Conservation (phyloP, 2,797 vertebrate species). For the Neopelma chrysocephalum region DNA sequence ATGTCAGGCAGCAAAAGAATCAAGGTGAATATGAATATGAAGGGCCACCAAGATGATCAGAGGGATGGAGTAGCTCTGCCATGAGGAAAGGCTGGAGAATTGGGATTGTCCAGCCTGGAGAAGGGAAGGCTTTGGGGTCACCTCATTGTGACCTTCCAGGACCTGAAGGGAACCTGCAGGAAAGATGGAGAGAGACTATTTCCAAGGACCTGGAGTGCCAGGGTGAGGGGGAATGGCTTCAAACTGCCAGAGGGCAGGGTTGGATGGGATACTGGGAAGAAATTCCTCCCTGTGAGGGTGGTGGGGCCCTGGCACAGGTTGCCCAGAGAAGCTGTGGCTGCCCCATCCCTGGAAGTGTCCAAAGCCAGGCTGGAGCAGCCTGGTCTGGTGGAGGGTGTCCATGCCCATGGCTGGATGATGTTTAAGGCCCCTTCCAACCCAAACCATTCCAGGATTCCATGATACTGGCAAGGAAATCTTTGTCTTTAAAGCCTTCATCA, state of each 20-base stretch:
- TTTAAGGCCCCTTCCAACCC: neutral
- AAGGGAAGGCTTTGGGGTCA: neutral
- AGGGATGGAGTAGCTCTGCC: neutral
- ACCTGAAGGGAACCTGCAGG: neutral
- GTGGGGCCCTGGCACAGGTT: accelerated
- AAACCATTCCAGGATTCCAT: neutral
- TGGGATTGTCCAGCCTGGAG: neutral
- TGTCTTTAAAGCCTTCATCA: neutral
- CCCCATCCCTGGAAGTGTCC: neutral
- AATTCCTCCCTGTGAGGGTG: neutral
- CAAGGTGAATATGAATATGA: accelerated
- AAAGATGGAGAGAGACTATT: neutral
- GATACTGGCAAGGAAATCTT: neutral
- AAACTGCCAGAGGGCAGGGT: neutral
- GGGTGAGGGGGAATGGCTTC: neutral
- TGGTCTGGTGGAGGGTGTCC: accelerated
- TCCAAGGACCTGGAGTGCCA: neutral
- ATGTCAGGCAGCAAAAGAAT: neutral
- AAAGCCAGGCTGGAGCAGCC: accelerated
- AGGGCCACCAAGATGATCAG: neutral
- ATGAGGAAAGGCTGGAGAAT: neutral
- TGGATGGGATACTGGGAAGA: neutral
- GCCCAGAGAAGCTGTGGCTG: neutral
- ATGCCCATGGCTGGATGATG: neutral
- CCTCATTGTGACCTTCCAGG: neutral